Base-by-base conservation (phyloP, 1,140 invertebrate species). In the Belonocnema kinseyi region DNA sequence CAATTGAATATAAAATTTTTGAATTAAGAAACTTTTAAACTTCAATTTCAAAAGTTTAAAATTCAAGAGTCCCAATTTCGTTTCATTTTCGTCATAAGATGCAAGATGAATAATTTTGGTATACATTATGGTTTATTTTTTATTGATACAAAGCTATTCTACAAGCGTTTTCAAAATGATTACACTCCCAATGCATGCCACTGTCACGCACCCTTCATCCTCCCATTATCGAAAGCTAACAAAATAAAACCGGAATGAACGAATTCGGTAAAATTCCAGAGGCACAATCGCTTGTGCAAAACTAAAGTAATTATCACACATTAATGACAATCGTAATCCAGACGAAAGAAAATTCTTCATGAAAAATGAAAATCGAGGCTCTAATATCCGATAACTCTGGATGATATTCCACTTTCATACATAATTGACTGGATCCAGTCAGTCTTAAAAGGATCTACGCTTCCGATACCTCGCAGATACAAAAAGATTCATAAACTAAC, bases 401-500 rank as follows among this genome's bases (percentile, higher is more conserved):
- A 72, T 73, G 71, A n/a, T 26, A 2, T 51, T 70, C 77, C 75
- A 78, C 77, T 78, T 78, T 78, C 77, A 75, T 66, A 61, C 54
- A 51, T 75, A 78, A 78, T 78, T 78, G 77, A 78, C 77, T 74
- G 77, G 77, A 78, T 51, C 73, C 77, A 78, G 71, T 78, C 77
- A 78, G 77, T 78, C 77, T 78, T 78, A 74, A 40, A 74, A 75
- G 66, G 21, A 74, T 75, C 58, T 71, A 66, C 66, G 51, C 70
- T 70, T 66, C 66, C 33, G 26, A 50, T 52, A 66, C 73, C 16
- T 61, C 50, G 46, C 74, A 73, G 72, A 74, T 58, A 72, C 53
- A 74, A 73, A 77, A 74, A 70, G 40, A 73, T 73, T 66, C 72
- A 77, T 77, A 73, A 71, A 77, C 76, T 77, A 77, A 77, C 76